These are phyloP conservation scores for Pyrocoelia pectoralis DNA, from an alignment of 2,888 invertebrate species.

Conservation along the genomic window DNA sequence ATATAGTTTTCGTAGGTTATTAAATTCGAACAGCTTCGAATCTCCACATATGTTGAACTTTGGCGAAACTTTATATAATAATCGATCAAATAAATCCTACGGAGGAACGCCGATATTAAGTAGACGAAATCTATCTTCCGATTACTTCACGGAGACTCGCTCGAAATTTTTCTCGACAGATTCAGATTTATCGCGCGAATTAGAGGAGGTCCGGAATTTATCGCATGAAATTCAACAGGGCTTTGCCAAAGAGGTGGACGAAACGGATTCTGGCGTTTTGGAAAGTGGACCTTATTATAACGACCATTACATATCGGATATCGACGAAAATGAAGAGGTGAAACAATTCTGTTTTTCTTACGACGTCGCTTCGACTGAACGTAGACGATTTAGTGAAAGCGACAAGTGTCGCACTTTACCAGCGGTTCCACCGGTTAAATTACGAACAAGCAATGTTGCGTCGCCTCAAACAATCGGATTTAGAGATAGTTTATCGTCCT, in stretches of 20 bases:
- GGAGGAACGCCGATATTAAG: conserved; percentile 39
- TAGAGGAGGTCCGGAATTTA: conserved; percentile 54
- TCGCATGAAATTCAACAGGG: conserved; percentile 48
- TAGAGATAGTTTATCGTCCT: conserved; percentile 51
- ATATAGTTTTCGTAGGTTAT: conserved; percentile 52
- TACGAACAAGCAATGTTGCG: conserved; percentile 24
- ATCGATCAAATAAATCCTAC: conserved; percentile 7
- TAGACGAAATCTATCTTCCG: conserved; percentile 35
- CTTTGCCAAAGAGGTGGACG: conserved; percentile 42
- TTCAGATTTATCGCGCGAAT: conserved; percentile 52
- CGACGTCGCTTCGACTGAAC: conserved; percentile 15
- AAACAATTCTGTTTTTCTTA: conserved; percentile 48
- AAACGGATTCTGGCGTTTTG: conserved; percentile 8
- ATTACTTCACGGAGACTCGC: conserved; percentile 20
- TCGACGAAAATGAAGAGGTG: conserved; percentile 58
- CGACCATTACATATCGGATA: conserved; percentile 59
- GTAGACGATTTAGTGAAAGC: conserved; percentile 9
- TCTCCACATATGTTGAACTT: conserved; percentile 11
- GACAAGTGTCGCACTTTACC: conserved; percentile 23
- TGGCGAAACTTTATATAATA: conserved; percentile 7
- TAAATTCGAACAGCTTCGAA: conserved; percentile 46
- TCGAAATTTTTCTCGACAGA: conserved; percentile 54
- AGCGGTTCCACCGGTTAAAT: conserved; percentile 15
- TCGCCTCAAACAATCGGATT: conserved; percentile 39
- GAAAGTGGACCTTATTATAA: conserved; percentile 48